Base-by-base conservation (phyloP, 2,888 invertebrate genomes). In the Unio delphinus region DNA sequence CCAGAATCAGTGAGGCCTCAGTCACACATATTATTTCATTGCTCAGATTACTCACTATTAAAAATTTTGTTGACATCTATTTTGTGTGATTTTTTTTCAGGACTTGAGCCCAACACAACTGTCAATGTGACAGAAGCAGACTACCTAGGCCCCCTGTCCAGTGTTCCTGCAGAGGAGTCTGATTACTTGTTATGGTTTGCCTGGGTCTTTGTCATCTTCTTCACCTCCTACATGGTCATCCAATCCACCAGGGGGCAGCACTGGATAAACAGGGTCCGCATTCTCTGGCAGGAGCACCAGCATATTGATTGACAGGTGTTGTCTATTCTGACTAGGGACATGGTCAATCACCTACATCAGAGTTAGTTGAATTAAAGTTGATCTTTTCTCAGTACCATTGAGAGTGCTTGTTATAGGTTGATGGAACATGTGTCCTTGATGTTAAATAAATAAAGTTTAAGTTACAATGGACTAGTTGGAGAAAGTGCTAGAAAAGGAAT, bases 111-210 rank as follows among this genome's bases (percentile, higher is more conserved):
- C 4, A 81, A 85, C 69, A 68, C 56, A 18, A 77, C 81, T 58
- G 82, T 86, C 26, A 78, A 76, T 59, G 74, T 87, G 28, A 80
- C 82, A 57, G 83, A 86, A 11, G 74, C 70, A 5, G 90, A 90
- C 71, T 84, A 80, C 61, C 62, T 78, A 17, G 95, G 96, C 0
- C 97, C 97, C 0, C 93, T 97, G 20, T 93, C 94, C 0, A 94
- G 94, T 87, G 92, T 92, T n/a, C 94, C 95, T 0, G 93, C 93
- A 8, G 93, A 93, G 79, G 94, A 94, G 79, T 93, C 94, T 0
- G 97, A 98, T 90, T 94, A 94, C 86, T 94, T 95, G 83, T 90
- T 98, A 58, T 92, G 94, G 65, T 86, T 96, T 15, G 94, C 97
- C 0, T 98, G 97, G 96, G 80, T 93, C 34, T 97, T 98, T 87